Percentiles rank a stretch among this genome's conserved stretches.
Conservation (phyloP, 1,140 invertebrate species). For the Schlechtendalia chinensis region DNA sequence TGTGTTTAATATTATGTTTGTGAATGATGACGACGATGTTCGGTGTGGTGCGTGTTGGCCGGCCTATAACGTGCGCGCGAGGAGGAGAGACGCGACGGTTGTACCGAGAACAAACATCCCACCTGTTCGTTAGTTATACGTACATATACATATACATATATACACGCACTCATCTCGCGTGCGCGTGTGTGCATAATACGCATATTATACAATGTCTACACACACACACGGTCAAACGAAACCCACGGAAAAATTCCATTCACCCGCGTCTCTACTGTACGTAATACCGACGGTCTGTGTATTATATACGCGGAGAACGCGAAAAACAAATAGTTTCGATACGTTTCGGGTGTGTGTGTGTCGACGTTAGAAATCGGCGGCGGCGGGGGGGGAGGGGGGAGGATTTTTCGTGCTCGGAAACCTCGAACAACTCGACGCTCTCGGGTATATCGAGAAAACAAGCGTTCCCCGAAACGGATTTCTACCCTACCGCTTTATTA, state of each 20-base stretch:
- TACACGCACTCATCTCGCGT: neutral
- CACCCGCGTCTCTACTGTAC: neutral
- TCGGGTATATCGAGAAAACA: too few species aligned
- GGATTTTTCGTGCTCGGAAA: too few species aligned
- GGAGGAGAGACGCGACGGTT: neutral
- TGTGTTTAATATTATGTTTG: conserved; percentile 4
- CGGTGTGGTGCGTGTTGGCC: neutral
- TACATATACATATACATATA: too few species aligned
- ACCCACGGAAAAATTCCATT: conserved; percentile 36
- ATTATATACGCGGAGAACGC: neutral
- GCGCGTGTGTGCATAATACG: neutral
- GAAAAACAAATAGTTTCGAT: neutral
- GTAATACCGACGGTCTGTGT: too few species aligned
- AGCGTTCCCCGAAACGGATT: too few species aligned
- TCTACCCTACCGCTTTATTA: too few species aligned
- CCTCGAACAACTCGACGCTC: too few species aligned
- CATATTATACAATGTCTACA: neutral
- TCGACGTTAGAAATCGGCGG: too few species aligned
- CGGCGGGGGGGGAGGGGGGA: too few species aligned
- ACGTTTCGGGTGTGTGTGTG: too few species aligned
- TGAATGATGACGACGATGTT: conserved; percentile 17
- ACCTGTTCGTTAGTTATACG: conserved; percentile 15
- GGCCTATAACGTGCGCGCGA: neutral
- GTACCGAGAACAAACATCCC: conserved; percentile 34
- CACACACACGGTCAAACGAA: neutral